These are phyloP conservation scores for Pyrrhosoma nymphula DNA, from an alignment of 2,888 invertebrate genomes.

Conservation along the genomic window DNA sequence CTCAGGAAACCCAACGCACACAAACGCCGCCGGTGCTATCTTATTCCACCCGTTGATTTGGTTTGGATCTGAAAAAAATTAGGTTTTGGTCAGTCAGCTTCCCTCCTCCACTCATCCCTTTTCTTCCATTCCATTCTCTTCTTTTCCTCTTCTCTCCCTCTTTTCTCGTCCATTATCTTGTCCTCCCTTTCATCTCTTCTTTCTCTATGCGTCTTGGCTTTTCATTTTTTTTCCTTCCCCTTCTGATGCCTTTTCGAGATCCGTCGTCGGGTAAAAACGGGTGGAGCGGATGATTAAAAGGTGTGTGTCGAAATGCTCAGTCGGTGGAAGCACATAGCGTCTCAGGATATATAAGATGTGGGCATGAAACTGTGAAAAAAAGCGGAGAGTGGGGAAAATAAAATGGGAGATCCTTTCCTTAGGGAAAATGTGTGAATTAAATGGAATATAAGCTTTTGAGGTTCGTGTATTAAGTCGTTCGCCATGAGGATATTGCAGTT, in stretches of 20 bases:
- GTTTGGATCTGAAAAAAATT: conserved; percentile 42
- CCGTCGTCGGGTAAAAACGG: background rate
- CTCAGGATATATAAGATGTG: background rate
- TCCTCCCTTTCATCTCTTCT: background rate
- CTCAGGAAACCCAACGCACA: background rate
- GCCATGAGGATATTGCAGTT: too few species aligned
- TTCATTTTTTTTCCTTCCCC: background rate
- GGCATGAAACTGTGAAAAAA: background rate
- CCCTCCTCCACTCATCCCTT: background rate
- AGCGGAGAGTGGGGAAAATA: too few species aligned
- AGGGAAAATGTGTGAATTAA: too few species aligned
- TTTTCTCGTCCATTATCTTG: background rate
- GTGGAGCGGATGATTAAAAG: background rate
- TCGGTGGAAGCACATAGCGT: background rate
- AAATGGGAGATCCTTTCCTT: too few species aligned
- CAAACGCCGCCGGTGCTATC: background rate
- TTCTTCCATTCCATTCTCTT: background rate
- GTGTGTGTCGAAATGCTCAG: background rate
- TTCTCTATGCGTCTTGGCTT: background rate
- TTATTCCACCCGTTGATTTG: conserved; percentile 43
- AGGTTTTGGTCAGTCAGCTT: background rate
- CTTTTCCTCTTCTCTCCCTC: background rate
- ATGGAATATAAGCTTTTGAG: too few species aligned
- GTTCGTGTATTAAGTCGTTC: too few species aligned
- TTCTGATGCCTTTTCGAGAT: background rate